phyloP scores from a whole-genome alignment of 2,888 invertebrate genomes.

The Arge pagana region DNA sequence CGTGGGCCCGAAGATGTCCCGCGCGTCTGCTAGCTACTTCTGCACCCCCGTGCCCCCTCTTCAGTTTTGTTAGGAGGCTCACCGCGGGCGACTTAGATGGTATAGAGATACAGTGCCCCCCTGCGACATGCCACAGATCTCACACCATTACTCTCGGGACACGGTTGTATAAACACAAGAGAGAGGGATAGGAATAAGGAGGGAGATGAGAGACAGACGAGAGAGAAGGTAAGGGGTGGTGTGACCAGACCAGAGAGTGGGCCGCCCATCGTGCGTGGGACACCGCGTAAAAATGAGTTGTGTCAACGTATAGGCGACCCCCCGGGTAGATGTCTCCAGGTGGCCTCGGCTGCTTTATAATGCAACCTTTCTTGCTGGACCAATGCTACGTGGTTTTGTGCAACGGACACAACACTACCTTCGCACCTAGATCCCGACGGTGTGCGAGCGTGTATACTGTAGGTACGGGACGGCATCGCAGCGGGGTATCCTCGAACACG shows the following conservation, averaged over 20 bases:
- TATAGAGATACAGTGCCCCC: conserved; percentile 37
- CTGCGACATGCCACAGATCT: conserved; percentile 45
- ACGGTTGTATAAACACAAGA: conserved; percentile 32
- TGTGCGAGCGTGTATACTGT: background rate
- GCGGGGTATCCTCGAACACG: background rate
- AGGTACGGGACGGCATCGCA: background rate
- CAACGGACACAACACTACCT: conserved; percentile 19
- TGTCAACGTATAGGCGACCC: conserved; percentile 52
- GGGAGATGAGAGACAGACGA: too few relatives aligned
- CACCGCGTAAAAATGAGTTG: conserved; percentile 56
- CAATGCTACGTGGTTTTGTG: conserved; percentile 19
- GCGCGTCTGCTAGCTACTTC: background rate
- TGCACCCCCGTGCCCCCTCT: conserved; percentile 8
- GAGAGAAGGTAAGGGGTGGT: conserved; percentile 14
- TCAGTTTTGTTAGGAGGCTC: conserved; percentile 23
- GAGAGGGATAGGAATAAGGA: too few relatives aligned
- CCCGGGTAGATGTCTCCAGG: conserved; percentile 47
- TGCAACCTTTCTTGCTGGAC: conserved; percentile 25
- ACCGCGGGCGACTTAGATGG: conserved; percentile 43
- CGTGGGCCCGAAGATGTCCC: conserved; percentile 23
- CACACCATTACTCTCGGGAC: conserved; percentile 53
- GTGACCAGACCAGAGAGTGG: conserved; percentile 19
- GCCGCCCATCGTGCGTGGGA: conserved; percentile 48
- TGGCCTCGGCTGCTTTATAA: conserved; percentile 48
- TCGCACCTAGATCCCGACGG: conserved; percentile 17